phyloP scores from a whole-genome alignment of 2,797 vertebrate species.

The Nannoperca obscura region DNA sequence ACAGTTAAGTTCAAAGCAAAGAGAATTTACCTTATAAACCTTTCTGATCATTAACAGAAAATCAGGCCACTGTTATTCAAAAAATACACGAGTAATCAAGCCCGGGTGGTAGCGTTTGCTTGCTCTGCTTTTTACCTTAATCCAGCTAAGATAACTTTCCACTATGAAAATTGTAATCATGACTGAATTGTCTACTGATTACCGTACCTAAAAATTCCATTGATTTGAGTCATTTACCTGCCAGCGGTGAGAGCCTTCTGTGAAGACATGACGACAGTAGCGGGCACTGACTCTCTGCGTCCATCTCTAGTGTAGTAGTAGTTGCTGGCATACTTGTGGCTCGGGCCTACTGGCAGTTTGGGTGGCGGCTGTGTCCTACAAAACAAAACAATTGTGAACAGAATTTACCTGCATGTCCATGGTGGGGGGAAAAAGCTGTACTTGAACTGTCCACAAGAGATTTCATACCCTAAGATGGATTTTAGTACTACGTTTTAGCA shows the following conservation, averaged over 20 bases:
- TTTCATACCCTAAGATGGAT: neutral
- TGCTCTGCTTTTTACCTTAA: neutral
- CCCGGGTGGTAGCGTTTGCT: neutral
- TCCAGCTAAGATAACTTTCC: neutral
- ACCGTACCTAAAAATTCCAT: neutral
- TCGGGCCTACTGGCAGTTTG: conserved; percentile 91
- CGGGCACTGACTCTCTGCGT: conserved; percentile 87
- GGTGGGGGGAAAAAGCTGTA: neutral
- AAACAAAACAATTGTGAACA: neutral
- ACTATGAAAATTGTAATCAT: neutral
- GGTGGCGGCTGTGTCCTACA: conserved; percentile 91
- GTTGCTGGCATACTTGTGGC: conserved; percentile 90
- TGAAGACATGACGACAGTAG: conserved; percentile 86
- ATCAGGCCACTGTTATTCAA: neutral
- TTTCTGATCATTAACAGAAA: neutral
- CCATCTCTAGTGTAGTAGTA: conserved; percentile 93
- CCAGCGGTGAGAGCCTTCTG: conserved; percentile 87
- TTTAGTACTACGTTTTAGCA: neutral
- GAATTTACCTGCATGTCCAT: neutral
- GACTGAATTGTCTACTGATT: neutral
- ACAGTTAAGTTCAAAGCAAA: neutral
- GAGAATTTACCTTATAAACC: neutral
- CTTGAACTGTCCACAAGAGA: neutral
- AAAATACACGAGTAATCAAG: neutral
- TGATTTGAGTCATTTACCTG: conserved; percentile 58